These are phyloP conservation scores for Planiliza haematocheilus DNA, from an alignment of 2,113 vertebrate genomes.

Conservation along the genomic window DNA sequence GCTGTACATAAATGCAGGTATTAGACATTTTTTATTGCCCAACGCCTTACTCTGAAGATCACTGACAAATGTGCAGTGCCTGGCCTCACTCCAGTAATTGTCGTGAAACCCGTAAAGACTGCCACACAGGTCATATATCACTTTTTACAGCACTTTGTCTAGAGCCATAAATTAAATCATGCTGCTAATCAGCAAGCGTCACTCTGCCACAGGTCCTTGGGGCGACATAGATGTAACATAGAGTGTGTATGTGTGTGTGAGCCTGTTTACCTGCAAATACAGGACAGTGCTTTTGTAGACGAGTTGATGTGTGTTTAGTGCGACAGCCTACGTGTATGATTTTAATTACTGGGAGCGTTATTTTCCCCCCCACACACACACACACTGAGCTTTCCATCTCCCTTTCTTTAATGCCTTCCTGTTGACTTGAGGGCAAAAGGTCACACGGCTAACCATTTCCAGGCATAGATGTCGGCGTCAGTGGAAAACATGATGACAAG, in stretches of 20 bases:
- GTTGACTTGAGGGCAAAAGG: constrained; percentile 37
- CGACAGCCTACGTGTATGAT: background rate
- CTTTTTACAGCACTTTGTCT: constrained; percentile 20
- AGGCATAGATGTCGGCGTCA: constrained; percentile 32
- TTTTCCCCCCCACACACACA: background rate
- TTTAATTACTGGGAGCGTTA: constrained; percentile 30
- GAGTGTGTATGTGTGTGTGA: background rate
- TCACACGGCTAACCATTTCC: constrained; percentile 19
- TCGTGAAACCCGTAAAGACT: background rate
- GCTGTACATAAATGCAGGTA: background rate
- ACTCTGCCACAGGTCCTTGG: background rate
- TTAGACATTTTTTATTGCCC: background rate
- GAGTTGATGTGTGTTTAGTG: constrained; percentile 33
- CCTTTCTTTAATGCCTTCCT: constrained; percentile 20
- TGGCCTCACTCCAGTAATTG: constrained; percentile 7
- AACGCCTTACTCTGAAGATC: background rate
- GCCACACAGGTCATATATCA: background rate
- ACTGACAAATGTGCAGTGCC: background rate
- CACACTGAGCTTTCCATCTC: background rate
- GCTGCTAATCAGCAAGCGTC: constrained; percentile 27
- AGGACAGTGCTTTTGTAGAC: background rate
- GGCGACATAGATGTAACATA: constrained; percentile 34
- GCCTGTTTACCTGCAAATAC: background rate
- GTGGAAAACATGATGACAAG: constrained; percentile 24
- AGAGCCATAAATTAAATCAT: constrained; percentile 24